These are phyloP conservation scores for Hippocampus mohnikei DNA, from an alignment of 2,113 vertebrate genomes.

Conservation along the genomic window DNA sequence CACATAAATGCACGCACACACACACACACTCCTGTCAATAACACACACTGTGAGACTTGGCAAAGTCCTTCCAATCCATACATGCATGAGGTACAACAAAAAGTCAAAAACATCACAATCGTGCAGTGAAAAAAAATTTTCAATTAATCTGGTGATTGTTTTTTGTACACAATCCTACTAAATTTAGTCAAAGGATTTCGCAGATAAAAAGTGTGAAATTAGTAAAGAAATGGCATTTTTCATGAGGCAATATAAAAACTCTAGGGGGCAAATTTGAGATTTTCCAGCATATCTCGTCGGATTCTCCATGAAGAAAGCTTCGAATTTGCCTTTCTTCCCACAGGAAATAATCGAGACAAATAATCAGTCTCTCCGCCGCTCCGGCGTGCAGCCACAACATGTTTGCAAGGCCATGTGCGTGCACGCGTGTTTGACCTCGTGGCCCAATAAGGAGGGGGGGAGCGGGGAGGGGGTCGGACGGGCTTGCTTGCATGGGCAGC, in stretches of 20 bases:
- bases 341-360: background rate
- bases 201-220: no score
- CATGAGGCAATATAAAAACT: background rate
- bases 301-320: background rate
- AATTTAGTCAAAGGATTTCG: no score
- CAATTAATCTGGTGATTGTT: background rate
- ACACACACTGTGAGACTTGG: conserved; percentile 48
- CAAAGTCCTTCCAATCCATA: conserved; percentile 27
- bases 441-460: conserved; percentile 15
- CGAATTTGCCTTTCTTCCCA: background rate
- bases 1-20: conserved; percentile 2
- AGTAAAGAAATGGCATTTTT: no score
- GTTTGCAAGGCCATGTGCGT: conserved; percentile 46
- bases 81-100: background rate
- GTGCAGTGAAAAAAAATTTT: background rate
- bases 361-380: background rate
- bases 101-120: background rate
- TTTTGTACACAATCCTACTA: background rate
- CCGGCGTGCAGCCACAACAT: conserved; percentile 20
- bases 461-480: background rate
- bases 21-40: conserved; percentile 39
- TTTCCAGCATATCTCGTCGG: background rate
- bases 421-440: conserved; percentile 48
- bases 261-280: background rate
- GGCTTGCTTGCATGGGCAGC: background rate